A percentile compares a stretch with the other conserved stretches of the same genome.
Conservation (phyloP, 2,113 vertebrate species). For the Rhea pennata region DNA sequence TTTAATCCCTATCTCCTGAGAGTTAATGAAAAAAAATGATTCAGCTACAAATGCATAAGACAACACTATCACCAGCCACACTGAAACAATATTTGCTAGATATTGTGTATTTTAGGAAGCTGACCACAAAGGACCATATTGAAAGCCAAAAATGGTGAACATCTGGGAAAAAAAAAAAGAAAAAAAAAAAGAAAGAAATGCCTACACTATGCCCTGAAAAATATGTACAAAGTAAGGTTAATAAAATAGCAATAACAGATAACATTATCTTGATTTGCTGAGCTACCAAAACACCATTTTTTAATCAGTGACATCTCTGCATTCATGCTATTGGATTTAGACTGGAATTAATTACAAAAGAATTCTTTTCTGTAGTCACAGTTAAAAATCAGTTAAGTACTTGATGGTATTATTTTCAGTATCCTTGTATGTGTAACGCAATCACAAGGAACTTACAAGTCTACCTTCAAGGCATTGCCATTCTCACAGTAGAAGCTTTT, state of each 20-base stretch:
- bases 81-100: not conserved
- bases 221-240: not conserved
- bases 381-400: not conserved
- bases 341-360: not conserved
- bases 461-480: not conserved
- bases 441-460: not conserved
- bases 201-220: not conserved
- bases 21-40: not conserved
- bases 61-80: not conserved
- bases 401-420: not conserved
- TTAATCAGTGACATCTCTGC: not conserved
- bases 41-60: not conserved
- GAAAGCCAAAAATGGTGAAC: not conserved
- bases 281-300: not conserved
- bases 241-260: not conserved
- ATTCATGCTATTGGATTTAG: not conserved
- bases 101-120: not conserved
- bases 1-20: not conserved
- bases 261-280: not conserved
- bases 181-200: not conserved
- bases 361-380: not conserved
- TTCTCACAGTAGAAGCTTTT: not conserved
- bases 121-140: not conserved
- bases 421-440: not conserved
- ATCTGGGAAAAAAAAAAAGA: not conserved